Evolutionary conservation across 2,888 invertebrate genomes (phyloP), one percentile per base, ranked within the genome.

Genomic region (Pyrrhia umbra): DNA sequence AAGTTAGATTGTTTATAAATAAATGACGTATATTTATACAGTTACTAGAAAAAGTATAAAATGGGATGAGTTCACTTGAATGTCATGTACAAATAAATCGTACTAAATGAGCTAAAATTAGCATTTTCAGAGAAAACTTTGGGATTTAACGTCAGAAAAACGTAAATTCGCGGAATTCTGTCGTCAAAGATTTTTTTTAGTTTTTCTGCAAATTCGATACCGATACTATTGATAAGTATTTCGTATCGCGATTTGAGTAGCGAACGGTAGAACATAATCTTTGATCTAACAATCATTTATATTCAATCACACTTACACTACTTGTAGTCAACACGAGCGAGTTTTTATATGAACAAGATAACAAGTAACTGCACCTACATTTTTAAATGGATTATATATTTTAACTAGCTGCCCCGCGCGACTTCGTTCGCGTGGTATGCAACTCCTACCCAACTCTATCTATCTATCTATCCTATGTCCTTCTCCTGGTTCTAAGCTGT

Each of bases 1-100:
- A 76, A 76, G 54, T 50, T 54, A 42, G 16, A 72, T 71, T 58
- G 72, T 72, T 57, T 52, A 52, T 40, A 47, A 67, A 45, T 16
- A 18, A 68, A 21, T 43, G 10, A 21, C 6, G 16, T 46, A 37
- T 52, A 18, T 46, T 55, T 45, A 49, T 34, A 25, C 6, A 13
- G 15, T 16, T 47, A 39, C 27, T 40, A 21, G 23, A 50, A 34
- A 54, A 16, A 30, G 18, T 47, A 54, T 66, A 27, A 27, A 27
- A 2, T 25, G 4, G 20, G 45, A 40, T 47, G 21, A 46, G 39
- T 50, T 49, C 49, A 50, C 30, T 50, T 40, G 30, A 67, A 4
- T n/a, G 6, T n/a, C n/a, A n/a, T n/a, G n/a, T n/a, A n/a, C n/a
- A n/a, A n/a, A n/a, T n/a, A n/a, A n/a, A n/a, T n/a, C 34, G 34